These are phyloP conservation scores for Spilosoma lubricipeda DNA, from an alignment of 2,888 invertebrate genomes.

Conservation along the genomic window DNA sequence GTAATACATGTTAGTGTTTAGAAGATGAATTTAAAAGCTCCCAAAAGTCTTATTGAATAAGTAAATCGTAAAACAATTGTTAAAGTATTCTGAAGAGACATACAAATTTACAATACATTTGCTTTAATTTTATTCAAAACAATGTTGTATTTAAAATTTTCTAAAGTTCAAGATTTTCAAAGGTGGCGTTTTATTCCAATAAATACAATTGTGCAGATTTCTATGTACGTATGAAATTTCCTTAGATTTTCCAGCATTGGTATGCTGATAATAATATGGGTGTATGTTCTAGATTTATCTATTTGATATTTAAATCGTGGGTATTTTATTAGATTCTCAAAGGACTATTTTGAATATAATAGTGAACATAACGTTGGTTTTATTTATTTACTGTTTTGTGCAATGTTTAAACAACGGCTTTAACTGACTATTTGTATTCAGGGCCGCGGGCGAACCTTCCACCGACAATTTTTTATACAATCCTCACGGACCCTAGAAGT, in stretches of 20 bases:
- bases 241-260: slow-evolving; percentile 14
- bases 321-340: not conserved
- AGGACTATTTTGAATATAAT: not conserved
- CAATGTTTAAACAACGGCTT: slow-evolving; percentile 10
- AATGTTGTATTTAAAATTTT: not conserved
- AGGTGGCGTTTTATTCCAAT: slow-evolving; percentile 28
- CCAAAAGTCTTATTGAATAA: too few relatives aligned
- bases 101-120: too few relatives aligned
- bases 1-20: too few relatives aligned
- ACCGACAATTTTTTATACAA: slow-evolving; percentile 18
- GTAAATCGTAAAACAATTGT: too few relatives aligned
- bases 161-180: not conserved
- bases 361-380: slow-evolving; percentile 1
- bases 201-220: slow-evolving; percentile 35
- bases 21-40: too few relatives aligned
- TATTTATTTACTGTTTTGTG: slow-evolving; percentile 1
- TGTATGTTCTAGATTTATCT: not conserved
- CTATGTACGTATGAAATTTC: slow-evolving; percentile 35
- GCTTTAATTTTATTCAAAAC: too few relatives aligned
- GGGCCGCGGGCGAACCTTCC: slow-evolving; percentile 4
- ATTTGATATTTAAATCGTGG: not conserved
- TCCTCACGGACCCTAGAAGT: slow-evolving; percentile 7
- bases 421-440: slow-evolving; percentile 25
- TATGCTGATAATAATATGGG: not conserved
- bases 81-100: too few relatives aligned